Conservation (phyloP, 2,888 invertebrate genomes). For the Harmothoe impar region DNA sequence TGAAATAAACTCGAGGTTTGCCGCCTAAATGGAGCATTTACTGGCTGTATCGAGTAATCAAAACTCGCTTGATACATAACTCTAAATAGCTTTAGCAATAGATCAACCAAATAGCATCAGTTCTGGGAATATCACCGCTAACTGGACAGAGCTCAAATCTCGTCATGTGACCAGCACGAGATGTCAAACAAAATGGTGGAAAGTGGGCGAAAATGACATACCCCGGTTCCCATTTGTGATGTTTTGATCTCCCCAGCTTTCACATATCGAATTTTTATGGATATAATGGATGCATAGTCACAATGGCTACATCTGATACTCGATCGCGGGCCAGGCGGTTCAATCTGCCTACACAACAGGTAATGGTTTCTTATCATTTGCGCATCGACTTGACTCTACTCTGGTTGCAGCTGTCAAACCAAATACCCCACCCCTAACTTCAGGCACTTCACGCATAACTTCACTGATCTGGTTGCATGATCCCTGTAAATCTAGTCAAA, state of each 20-base stretch:
- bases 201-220: conserved; percentile 61
- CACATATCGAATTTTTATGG: neutral
- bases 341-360: conserved; percentile 89
- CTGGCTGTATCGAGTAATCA: too few relatives aligned
- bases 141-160: neutral
- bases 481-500: too few relatives aligned
- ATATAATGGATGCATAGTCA: conserved; percentile 25
- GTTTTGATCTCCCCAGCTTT: neutral
- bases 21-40: too few relatives aligned
- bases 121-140: too few relatives aligned
- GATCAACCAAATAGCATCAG: too few relatives aligned
- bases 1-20: neutral
- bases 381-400: neutral
- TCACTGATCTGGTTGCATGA: too few relatives aligned
- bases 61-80: too few relatives aligned
- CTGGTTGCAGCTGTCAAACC: neutral
- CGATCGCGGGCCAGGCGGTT: conserved; percentile 70
- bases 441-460: too few relatives aligned
- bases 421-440: too few relatives aligned
- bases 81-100: too few relatives aligned
- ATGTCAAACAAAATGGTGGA: conserved; percentile 64
- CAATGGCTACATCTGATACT: conserved; percentile 50
- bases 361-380: conserved; percentile 77
- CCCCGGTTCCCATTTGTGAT: conserved; percentile 1
- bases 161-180: conserved; percentile 63